Conservation (phyloP, 2,113 vertebrate genomes). For the Balaeniceps rex region DNA sequence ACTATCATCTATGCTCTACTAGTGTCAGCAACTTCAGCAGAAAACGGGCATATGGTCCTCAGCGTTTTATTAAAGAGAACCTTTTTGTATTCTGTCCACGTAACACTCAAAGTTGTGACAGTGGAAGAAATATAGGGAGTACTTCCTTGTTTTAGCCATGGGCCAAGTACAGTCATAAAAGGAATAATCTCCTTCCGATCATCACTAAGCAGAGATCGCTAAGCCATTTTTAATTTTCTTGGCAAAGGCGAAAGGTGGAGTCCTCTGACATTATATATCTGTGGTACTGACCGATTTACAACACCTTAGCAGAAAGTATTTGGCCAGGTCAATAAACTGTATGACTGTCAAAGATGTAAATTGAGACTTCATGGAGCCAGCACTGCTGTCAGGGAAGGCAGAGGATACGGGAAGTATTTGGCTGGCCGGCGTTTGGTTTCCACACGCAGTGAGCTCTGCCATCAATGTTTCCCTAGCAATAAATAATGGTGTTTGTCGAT, state of each 20-base stretch:
- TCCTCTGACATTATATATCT: background rate
- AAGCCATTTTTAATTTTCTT: conserved; percentile 23
- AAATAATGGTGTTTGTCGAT: background rate
- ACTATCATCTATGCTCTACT: background rate
- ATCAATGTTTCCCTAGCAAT: background rate
- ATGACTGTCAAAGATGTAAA: background rate
- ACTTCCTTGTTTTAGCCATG: background rate
- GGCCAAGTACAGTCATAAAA: background rate
- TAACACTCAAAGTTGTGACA: background rate
- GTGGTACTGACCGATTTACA: background rate
- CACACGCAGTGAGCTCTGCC: background rate
- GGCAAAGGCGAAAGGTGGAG: conserved; percentile 5
- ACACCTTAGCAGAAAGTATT: background rate
- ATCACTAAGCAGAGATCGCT: background rate
- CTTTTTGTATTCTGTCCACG: background rate
- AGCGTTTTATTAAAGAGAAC: background rate
- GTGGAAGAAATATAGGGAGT: background rate
- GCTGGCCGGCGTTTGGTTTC: background rate
- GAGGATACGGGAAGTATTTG: background rate
- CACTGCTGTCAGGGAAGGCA: background rate
- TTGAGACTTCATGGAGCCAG: background rate
- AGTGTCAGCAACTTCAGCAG: background rate
- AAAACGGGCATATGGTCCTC: background rate
- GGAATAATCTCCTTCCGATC: background rate
- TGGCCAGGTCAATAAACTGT: background rate